Evolutionary conservation across 2,797 vertebrate genomes (phyloP).

Genomic region (Parotocinclus haroldoi): DNA sequence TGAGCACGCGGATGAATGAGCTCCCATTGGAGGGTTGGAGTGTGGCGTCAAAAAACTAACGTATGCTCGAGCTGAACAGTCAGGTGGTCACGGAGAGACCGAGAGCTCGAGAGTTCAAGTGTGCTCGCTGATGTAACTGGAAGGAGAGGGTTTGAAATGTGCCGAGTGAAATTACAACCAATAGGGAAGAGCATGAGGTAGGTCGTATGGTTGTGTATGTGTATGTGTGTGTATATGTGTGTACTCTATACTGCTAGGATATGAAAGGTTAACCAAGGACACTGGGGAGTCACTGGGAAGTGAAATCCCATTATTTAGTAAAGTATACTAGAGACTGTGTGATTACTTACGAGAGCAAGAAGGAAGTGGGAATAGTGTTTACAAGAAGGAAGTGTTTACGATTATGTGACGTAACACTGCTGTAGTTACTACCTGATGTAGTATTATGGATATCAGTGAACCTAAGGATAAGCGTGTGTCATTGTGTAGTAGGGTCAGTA

Average conservation of each 20-base stretch:
- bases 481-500: constrained; percentile 48
- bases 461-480: constrained; percentile 16
- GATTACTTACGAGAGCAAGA: not conserved
- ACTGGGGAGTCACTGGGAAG: too few species aligned
- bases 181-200: constrained; percentile 52
- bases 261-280: too few species aligned
- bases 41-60: constrained; percentile 36
- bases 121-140: constrained; percentile 47
- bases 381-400: constrained; percentile 1
- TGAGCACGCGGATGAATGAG: constrained; percentile 52
- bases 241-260: too few species aligned
- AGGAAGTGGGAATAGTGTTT: constrained; percentile 14
- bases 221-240: not conserved
- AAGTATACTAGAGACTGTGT: too few species aligned
- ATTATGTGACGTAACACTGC: not conserved
- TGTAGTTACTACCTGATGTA: not conserved
- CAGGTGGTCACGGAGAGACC: constrained; percentile 30
- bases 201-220: constrained; percentile 3
- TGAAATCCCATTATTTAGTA: too few species aligned
- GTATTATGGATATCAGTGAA: too few species aligned
- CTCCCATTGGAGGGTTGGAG: constrained; percentile 38
- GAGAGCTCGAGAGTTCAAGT: constrained; percentile 3
- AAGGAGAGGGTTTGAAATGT: constrained; percentile 30
- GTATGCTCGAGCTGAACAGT: constrained; percentile 45
- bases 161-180: constrained; percentile 31